Evolutionary conservation across 2,888 invertebrate species (phyloP).

Genomic region (Trachelus stipa): DNA sequence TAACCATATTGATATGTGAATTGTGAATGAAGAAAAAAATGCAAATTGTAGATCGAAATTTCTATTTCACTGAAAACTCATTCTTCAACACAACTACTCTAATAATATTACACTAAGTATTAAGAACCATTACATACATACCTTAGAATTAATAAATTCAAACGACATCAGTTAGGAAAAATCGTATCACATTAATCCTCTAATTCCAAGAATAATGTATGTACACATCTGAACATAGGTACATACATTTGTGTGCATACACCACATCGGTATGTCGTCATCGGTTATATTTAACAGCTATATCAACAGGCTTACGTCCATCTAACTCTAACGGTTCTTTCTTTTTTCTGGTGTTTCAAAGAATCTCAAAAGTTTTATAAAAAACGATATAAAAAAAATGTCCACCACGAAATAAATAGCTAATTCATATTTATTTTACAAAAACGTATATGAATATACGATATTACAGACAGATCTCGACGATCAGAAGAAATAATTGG

Average conservation of each 20-base stretch:
- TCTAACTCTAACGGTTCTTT: neutral
- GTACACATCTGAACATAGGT: neutral
- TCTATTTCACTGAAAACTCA: neutral
- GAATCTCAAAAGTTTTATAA: neutral
- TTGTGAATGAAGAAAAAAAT: neutral
- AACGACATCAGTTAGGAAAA: neutral
- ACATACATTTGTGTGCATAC: neutral
- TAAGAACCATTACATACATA: neutral
- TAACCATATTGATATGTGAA: neutral
- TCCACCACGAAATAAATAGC: neutral
- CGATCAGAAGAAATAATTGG: neutral
- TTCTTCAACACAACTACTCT: neutral
- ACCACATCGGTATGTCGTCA: neutral
- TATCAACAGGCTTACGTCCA: neutral
- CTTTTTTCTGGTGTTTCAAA: neutral
- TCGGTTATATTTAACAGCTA: neutral
- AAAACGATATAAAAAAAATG: neutral
- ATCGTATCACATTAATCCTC: neutral
- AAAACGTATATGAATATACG: neutral
- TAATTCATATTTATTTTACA: neutral
- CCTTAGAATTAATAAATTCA: neutral
- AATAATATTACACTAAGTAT: neutral
- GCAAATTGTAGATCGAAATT: neutral
- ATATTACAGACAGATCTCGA: neutral
- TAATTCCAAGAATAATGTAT: neutral